Evolutionary conservation across 2,113 vertebrate genomes (phyloP), one percentile per base, ranked within the genome.

Genomic region (Charina bottae): DNA sequence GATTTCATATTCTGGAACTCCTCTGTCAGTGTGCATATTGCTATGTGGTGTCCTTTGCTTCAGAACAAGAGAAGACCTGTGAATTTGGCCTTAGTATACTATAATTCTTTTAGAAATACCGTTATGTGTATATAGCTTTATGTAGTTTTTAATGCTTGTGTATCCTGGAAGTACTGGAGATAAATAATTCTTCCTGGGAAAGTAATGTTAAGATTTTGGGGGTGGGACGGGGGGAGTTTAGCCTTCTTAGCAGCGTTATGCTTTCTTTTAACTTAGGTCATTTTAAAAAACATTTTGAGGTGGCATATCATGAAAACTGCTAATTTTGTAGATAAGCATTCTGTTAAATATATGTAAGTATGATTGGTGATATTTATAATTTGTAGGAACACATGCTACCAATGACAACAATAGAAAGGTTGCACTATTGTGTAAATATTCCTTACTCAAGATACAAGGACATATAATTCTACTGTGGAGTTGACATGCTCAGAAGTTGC

Each of bases 1-100:
- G 33, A 56, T 46, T 21, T 23, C 21, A 0, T 55, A 93, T 95
- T 92, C 92, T 17, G 90, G 72, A 7, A 89, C 85, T 54, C 0
- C 83, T 42, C 24, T 12, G 58, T 24, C n/a, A 91, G 55, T 15
- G 21, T 91, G 6, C 54, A 15, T 90, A 88, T 83, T 72, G 42
- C 90, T 42, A 33, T 53, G 68, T 23, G 89, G 56, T 55, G 21
- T 90, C 90, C 88, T 91, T 90, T 60, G 23, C 24, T 21, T 83
- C 3, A 0, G 83, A 88, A 24, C 83, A 0, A 2, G 87, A 94
- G 94, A 9, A 93, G 93, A 59, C 13, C 17, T 72, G 0, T 1
- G 42, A 4, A 83, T 49, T 33, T 87, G 58, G 55, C 28, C 8
- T 91, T 54, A 33, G 11, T 84, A 12, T 12, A 23, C 10, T 60